Percentiles rank a stretch among this genome's conserved stretches.
Conservation (phyloP, 2,888 invertebrate species). For the Cheilosia soror region DNA sequence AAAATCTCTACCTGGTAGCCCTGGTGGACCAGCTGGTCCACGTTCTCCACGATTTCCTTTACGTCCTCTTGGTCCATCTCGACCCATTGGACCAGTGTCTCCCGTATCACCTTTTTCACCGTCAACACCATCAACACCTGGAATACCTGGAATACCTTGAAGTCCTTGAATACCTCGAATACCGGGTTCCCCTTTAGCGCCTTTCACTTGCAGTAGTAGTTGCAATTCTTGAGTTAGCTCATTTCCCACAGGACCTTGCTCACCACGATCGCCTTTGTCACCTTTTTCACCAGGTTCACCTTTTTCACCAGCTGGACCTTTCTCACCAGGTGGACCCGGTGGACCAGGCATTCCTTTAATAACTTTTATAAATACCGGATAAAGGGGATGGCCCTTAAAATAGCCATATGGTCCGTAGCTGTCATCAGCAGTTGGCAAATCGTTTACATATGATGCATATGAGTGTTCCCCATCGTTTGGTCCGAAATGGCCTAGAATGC, state of each 20-base stretch:
- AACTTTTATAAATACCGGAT: constrained; percentile 42
- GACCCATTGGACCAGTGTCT: neutral
- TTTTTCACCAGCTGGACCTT: constrained; percentile 34
- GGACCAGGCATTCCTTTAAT: constrained; percentile 38
- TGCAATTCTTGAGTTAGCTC: neutral
- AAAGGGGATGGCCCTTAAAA: constrained; percentile 4
- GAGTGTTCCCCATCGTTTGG: neutral
- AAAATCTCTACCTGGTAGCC: constrained; percentile 19
- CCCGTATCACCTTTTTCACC: constrained; percentile 38
- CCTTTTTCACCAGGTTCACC: constrained; percentile 57
- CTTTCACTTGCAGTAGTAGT: neutral
- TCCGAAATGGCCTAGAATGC: neutral
- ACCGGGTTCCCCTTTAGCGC: neutral
- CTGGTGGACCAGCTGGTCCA: constrained; percentile 6
- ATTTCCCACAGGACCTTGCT: constrained; percentile 7
- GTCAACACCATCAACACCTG: no score
- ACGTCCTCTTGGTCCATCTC: constrained; percentile 6
- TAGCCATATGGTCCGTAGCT: constrained; percentile 17
- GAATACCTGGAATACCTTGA: neutral
- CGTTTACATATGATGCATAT: neutral
- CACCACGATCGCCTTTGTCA: constrained; percentile 39
- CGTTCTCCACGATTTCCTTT: constrained; percentile 39
- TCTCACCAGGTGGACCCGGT: constrained; percentile 32
- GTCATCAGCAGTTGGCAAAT: neutral
- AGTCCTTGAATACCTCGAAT: no score